Evolutionary conservation across 2,888 invertebrate species (phyloP), one percentile per base, ranked within the genome.

Genomic region (Napeogenes sylphis): DNA sequence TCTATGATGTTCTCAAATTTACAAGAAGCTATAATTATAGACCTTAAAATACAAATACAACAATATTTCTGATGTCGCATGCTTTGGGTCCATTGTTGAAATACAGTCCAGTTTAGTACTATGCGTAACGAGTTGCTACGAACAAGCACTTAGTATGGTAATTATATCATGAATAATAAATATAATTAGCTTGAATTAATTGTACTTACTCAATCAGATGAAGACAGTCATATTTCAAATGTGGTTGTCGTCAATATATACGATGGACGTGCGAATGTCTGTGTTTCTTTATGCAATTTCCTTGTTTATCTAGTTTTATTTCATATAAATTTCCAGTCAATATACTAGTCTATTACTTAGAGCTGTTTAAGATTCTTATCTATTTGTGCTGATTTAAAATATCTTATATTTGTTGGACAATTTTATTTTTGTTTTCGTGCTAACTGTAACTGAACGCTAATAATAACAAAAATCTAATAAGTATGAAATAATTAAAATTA

Each of bases 401-500:
- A 21, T 21, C 4, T 3, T 8, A 8, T 21, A 14, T 4, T 4
- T 2, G 3, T 6, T 6, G 4, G 4, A 38, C n/a, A n/a, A n/a
- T n/a, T 38, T 38, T 38, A 38, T 38, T 38, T 38, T 8, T 38
- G 38, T 38, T 38, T 38, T 38, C 38, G 38, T 38, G 38, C 38
- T 6, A 38, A 38, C 38, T 38, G 38, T 6, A 38, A 3, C 5
- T 38, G 4, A 42, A 42, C 10, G 42, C 10, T 42, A 8, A 10
- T 10, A 10, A 10, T 42, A 42, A 42, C 58, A 51, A 65, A 68
- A 68, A 59, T 60, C 55, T 64, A 66, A 62, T 64, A 66, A 63
- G 61, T 64, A 64, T 60, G 60, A 61, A 66, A 67, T 64, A 67
- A 67, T 64, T 10, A 67, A 68, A 70, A 69, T 65, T 68, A 66